Evolutionary conservation across 2,113 vertebrate genomes (phyloP).

Genomic region (Cheilinus undulatus): DNA sequence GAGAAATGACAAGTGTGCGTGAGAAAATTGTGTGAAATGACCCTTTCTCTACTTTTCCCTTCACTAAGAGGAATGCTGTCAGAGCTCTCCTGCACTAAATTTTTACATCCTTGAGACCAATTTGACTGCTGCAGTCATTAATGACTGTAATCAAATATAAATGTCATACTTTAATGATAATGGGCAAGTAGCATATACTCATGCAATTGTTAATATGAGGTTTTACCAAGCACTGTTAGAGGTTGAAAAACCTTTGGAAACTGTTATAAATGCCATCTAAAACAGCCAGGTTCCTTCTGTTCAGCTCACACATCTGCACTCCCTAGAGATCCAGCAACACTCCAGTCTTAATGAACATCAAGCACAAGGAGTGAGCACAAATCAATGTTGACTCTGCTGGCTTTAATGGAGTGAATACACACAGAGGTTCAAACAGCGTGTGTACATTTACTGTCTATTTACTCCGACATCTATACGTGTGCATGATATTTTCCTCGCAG

Average conservation of each 20-base stretch:
- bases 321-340: no score
- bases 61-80: background rate
- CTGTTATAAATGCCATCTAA: background rate
- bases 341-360: background rate
- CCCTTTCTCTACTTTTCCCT: background rate
- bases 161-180: constrained; percentile 14
- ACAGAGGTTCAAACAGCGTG: background rate
- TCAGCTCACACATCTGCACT: background rate
- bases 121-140: background rate
- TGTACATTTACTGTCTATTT: background rate
- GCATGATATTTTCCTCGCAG: constrained; percentile 41
- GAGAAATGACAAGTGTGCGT: constrained; percentile 1
- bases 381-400: background rate
- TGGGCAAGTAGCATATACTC: background rate
- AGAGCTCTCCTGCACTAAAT: background rate
- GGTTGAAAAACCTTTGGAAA: background rate
- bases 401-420: background rate
- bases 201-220: background rate
- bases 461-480: constrained; percentile 5
- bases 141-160: constrained; percentile 1
- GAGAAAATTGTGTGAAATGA: background rate
- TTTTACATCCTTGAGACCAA: background rate
- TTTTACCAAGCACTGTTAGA: background rate
- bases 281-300: background rate
- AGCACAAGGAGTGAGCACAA: background rate